Percentiles rank a stretch among this genome's conserved stretches.
These are phyloP conservation scores for Watsonalla binaria DNA, from an alignment of 2,888 invertebrate genomes.

Conservation along the genomic window DNA sequence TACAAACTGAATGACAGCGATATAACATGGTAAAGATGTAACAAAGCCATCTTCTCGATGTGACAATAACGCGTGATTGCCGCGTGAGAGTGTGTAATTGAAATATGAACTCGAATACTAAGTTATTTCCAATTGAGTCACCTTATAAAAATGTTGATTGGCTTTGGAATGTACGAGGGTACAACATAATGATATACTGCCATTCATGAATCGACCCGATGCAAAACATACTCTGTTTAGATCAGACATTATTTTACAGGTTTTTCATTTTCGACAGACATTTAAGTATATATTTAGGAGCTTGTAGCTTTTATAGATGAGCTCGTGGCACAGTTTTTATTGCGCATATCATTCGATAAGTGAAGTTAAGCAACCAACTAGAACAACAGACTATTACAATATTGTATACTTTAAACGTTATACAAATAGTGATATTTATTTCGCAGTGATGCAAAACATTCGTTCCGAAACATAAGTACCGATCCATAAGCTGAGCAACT, in stretches of 20 bases:
- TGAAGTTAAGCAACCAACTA: no score
- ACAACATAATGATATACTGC: slow-evolving; percentile 11
- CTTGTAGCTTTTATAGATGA: no score
- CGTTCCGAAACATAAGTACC: no score
- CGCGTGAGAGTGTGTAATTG: slow-evolving; percentile 66
- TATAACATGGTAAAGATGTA: slow-evolving; percentile 53
- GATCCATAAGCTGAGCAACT: no score
- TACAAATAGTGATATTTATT: no score
- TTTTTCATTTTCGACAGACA: neutral
- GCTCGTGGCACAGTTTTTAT: no score
- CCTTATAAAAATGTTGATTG: slow-evolving; percentile 57
- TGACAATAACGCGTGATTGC: slow-evolving; percentile 75
- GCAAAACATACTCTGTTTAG: neutral
- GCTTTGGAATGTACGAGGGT: slow-evolving; percentile 34
- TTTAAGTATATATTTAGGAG: no score
- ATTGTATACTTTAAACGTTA: no score
- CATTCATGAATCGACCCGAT: neutral
- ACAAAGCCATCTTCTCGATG: slow-evolving; percentile 58
- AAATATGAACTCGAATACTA: slow-evolving; percentile 58
- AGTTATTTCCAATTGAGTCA: slow-evolving; percentile 49
- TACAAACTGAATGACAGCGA: slow-evolving; percentile 57
- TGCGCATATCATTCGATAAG: no score
- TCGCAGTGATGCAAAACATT: no score
- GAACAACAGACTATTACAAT: no score
- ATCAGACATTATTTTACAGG: neutral